Base-by-base conservation (phyloP, 2,888 invertebrate genomes). In the Heliothis peltigera region DNA sequence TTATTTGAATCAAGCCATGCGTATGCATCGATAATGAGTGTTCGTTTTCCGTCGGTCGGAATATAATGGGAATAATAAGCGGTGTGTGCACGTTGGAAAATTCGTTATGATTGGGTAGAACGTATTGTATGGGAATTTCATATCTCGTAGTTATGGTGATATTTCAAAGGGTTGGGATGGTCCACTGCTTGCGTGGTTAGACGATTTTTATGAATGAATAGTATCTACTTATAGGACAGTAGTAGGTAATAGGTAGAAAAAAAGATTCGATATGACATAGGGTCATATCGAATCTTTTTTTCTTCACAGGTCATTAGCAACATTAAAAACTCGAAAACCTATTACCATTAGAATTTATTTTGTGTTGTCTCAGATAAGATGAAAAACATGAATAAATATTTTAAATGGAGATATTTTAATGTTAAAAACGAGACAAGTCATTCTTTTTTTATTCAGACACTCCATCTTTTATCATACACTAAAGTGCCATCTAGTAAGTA, bases 1-100 rank as follows among this genome's bases (percentile, higher is more conserved):
- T 77, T 77, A 75, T 77, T 82, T 64, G 64, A 48, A 70, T 56
- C 56, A 39, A 56, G 21, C 70, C 73, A 80, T 65, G 80, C 80
- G 76, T 72, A 60, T 71, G 62, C 68, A 66, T 65, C 53, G 62
- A 71, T 77, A 73, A 79, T 64, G 71, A 73, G 53, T 46, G 47
- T 55, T 75, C 77, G 53, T 65, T 75, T 70, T 57, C 61, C 59
- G 55, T 70, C 62, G 39, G 49, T 54, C 51, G 58, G 56, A 65
- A 66, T 63, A 56, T 62, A 53, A 71, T 64, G 51, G 62, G 35
- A 10, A 51, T 64, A 49, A 64, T 60, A 65, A 49, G 25, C 53
- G 15, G 39, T 25, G 57, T 70, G 53, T 54, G 62, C 71, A 62
- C 60, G 60, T 71, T 49, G 54, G 49, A 48, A 55, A 64, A 69